phyloP scores from a whole-genome alignment of 2,888 invertebrate genomes.

The Chouioia cunea region DNA sequence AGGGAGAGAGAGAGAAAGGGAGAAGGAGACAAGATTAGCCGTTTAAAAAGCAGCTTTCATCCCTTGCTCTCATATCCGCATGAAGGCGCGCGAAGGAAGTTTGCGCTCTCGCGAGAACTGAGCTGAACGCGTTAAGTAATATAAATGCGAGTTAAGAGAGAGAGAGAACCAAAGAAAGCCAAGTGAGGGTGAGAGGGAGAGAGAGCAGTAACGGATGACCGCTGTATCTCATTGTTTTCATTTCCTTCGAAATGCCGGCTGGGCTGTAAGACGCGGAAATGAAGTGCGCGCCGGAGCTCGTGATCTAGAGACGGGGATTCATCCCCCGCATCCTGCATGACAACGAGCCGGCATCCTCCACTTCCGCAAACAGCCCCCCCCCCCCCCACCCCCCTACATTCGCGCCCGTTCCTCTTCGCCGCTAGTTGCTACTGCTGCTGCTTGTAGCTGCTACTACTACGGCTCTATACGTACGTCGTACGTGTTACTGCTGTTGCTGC shows the following conservation, averaged over 20 bases:
- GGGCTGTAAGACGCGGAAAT: slow-evolving; percentile 69
- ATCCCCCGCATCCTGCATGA: slow-evolving; percentile 65
- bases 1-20: slow-evolving; percentile 11
- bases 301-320: slow-evolving; percentile 59
- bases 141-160: slow-evolving; percentile 66
- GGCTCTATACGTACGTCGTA: not conserved
- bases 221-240: slow-evolving; percentile 70
- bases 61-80: slow-evolving; percentile 33
- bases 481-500: not conserved
- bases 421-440: too few species aligned
- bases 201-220: slow-evolving; percentile 66
- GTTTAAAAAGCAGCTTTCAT: slow-evolving; percentile 10
- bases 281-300: slow-evolving; percentile 63
- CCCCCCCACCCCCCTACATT: slow-evolving; percentile 10
- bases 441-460: too few species aligned
- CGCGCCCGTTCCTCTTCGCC: not conserved
- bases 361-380: slow-evolving; percentile 15
- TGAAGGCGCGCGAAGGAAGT: not conserved
- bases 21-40: slow-evolving; percentile 28
- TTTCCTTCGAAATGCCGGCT: slow-evolving; percentile 66
- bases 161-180: slow-evolving; percentile 1
- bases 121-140: slow-evolving; percentile 65
- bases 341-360: slow-evolving; percentile 56
- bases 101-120: not conserved
- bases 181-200: slow-evolving; percentile 7